These are phyloP conservation scores for Stichopus horrens DNA, from an alignment of 53 echinoderm and acorn worm species.

Conservation along the genomic window DNA sequence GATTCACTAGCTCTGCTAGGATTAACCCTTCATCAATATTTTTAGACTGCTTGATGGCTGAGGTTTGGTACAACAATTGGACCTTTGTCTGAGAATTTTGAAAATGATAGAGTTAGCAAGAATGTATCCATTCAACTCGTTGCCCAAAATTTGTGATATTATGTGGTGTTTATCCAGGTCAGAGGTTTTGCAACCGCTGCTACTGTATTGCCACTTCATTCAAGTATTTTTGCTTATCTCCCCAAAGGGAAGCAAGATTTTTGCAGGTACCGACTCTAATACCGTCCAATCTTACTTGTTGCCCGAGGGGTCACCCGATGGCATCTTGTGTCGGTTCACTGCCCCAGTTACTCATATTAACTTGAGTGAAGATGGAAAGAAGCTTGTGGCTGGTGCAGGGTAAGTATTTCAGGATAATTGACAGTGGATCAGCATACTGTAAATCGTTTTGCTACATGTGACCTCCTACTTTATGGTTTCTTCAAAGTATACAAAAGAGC, in stretches of 20 bases:
- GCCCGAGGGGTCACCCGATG: slow-evolving; percentile 86
- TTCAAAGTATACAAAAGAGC: too few relatives aligned
- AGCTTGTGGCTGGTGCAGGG: slow-evolving; percentile 80
- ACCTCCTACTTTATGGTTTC: too few relatives aligned
- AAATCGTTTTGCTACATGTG: background rate
- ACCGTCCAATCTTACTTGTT: slow-evolving; percentile 85
- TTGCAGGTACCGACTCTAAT: slow-evolving; percentile 81
- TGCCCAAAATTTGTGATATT: too few relatives aligned
- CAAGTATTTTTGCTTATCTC: background rate
- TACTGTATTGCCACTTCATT: background rate
- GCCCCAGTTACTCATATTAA: slow-evolving; percentile 86
- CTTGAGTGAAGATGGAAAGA: slow-evolving; percentile 71
- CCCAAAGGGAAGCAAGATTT: slow-evolving; percentile 71
- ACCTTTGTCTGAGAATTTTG: too few relatives aligned
- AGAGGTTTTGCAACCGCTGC: background rate
- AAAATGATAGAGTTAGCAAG: too few relatives aligned
- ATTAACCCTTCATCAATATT: too few relatives aligned
- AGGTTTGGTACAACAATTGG: too few relatives aligned
- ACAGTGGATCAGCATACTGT: background rate
- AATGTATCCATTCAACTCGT: too few relatives aligned
- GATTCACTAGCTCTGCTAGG: too few relatives aligned
- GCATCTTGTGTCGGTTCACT: slow-evolving; percentile 90
- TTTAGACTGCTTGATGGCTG: too few relatives aligned
- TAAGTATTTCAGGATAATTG: slow-evolving; percentile 22
- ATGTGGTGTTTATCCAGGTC: background rate